phyloP scores from a whole-genome alignment of 2,113 vertebrate species.

The Bujurquina vittata region DNA sequence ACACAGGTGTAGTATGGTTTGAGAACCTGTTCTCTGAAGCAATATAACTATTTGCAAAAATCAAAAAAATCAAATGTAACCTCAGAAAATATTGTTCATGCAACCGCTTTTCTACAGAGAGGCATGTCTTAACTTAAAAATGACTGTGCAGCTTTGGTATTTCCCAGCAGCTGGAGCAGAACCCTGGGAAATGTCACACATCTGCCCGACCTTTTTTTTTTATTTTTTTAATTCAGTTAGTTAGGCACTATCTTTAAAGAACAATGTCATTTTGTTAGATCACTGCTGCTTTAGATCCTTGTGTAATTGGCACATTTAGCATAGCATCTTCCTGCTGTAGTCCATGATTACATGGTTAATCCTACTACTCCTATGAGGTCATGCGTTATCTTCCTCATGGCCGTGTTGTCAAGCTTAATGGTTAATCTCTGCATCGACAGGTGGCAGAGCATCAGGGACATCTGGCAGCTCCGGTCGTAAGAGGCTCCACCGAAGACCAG shows the following conservation, averaged over 20 bases:
- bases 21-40: not conserved
- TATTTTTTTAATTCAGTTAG: not conserved
- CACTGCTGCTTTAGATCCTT: not conserved
- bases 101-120: constrained; percentile 14
- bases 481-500: constrained; percentile 81
- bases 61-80: constrained; percentile 22
- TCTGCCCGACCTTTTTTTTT: constrained; percentile 40
- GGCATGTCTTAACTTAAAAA: constrained; percentile 37
- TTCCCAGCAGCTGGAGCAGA: constrained; percentile 74
- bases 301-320: constrained; percentile 14
- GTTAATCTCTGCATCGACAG: constrained; percentile 71
- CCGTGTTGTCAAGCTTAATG: constrained; percentile 60
- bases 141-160: constrained; percentile 69
- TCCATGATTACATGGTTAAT: constrained; percentile 15
- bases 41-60: constrained; percentile 9
- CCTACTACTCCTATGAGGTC: constrained; percentile 31
- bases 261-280: not conserved
- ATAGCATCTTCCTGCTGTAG: not conserved
- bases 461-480: constrained; percentile 57
- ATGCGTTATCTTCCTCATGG: constrained; percentile 41
- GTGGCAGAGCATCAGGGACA: constrained; percentile 59
- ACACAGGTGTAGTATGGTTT: not conserved
- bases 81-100: not conserved
- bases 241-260: not conserved
- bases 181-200: constrained; percentile 67